Conservation (phyloP, 2,888 invertebrate genomes). For the Spilosoma lubricipeda region DNA sequence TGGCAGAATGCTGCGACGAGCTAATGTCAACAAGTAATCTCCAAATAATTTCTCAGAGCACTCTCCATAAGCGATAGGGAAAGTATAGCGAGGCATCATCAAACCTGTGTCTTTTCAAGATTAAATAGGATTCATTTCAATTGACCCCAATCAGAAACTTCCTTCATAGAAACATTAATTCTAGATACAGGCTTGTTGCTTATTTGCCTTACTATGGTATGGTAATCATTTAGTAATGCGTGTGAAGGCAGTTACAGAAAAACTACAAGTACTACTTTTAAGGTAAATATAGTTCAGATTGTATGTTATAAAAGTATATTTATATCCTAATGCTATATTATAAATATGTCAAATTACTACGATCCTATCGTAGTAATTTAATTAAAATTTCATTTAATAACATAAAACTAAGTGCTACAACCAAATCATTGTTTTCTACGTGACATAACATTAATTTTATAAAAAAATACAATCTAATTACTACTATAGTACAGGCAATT, state of each 20-base stretch:
- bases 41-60: too few species aligned
- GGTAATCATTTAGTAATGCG: not conserved
- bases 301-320: not conserved
- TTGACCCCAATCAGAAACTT: not conserved
- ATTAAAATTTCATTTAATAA: not conserved
- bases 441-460: not conserved
- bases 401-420: not conserved
- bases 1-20: too few species aligned
- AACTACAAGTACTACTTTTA: not conserved
- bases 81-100: too few species aligned
- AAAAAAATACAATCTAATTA: too few species aligned
- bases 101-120: not conserved
- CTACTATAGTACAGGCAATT: not conserved
- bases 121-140: not conserved
- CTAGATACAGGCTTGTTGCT: not conserved
- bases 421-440: not conserved
- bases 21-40: not conserved
- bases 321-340: not conserved
- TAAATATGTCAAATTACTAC: not conserved
- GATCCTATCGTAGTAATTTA: not conserved
- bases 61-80: too few species aligned
- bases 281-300: not conserved
- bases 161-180: not conserved
- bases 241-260: not conserved
- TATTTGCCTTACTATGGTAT: not conserved